A percentile compares a stretch with the other conserved stretches of the same genome.
These are phyloP conservation scores for Parthenolecanium corni DNA, from an alignment of 2,888 invertebrate genomes.

Conservation along the genomic window DNA sequence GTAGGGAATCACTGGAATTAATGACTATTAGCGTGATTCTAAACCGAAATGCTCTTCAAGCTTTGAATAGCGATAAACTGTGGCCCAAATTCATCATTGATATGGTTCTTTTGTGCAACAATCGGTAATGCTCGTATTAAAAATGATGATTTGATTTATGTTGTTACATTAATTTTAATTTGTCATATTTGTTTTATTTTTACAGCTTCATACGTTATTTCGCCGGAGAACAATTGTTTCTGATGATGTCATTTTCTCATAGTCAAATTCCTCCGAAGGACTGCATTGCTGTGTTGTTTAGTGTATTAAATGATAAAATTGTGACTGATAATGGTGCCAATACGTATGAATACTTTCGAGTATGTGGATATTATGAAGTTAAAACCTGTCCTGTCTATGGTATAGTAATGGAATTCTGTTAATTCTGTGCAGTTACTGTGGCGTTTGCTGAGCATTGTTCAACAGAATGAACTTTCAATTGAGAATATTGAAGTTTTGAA, in stretches of 20 bases:
- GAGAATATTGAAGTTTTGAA: slow-evolving; percentile 57
- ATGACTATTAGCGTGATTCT: slow-evolving; percentile 79
- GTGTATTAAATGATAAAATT: slow-evolving; percentile 51
- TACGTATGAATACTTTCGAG: slow-evolving; percentile 64
- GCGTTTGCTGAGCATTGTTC: slow-evolving; percentile 55
- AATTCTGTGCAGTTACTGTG: slow-evolving; percentile 48
- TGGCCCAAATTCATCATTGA: slow-evolving; percentile 86
- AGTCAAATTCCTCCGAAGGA: slow-evolving; percentile 46
- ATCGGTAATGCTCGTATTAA: slow-evolving; percentile 33
- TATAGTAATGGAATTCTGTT: not conserved
- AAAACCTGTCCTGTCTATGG: not conserved
- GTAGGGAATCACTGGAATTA: slow-evolving; percentile 86
- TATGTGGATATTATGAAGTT: slow-evolving; percentile 34
- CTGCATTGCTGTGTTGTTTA: slow-evolving; percentile 55
- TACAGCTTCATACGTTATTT: slow-evolving; percentile 45
- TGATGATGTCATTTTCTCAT: slow-evolving; percentile 42
- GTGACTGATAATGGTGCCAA: slow-evolving; percentile 57
- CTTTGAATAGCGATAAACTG: slow-evolving; percentile 64
- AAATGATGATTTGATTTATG: not conserved
- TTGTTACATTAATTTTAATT: slow-evolving; percentile 1
- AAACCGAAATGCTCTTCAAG: slow-evolving; percentile 74
- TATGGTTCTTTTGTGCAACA: slow-evolving; percentile 62
- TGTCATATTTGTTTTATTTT: not conserved
- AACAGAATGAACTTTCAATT: slow-evolving; percentile 55
- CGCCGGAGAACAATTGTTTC: slow-evolving; percentile 71